These are phyloP conservation scores for Chloroceryle aenea DNA, from an alignment of 2,113 vertebrate species.

Conservation along the genomic window DNA sequence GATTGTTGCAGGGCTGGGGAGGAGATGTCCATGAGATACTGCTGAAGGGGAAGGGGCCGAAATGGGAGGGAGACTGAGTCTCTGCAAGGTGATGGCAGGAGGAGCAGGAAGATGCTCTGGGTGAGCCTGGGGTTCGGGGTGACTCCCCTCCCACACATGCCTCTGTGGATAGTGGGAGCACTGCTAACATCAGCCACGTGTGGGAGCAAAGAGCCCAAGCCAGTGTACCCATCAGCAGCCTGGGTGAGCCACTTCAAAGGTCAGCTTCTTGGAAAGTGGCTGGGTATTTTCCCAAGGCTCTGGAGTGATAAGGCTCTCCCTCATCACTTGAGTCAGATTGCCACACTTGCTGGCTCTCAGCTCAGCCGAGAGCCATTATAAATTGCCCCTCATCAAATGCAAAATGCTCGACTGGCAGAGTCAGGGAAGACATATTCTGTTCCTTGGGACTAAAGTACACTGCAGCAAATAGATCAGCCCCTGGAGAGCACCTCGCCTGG, in stretches of 20 bases:
- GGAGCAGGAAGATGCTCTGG: accelerated
- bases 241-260: not conserved
- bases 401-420: slow-evolving; percentile 42
- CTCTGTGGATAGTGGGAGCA: not conserved
- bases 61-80: not conserved
- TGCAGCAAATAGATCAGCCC: not conserved
- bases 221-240: not conserved
- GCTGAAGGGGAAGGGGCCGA: not conserved
- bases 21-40: not conserved
- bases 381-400: slow-evolving; percentile 15
- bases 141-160: accelerated
- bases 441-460: slow-evolving; percentile 15
- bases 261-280: not conserved
- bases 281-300: not conserved
- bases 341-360: not conserved
- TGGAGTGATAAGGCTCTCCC: not conserved
- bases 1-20: not conserved
- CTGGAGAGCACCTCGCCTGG: not conserved
- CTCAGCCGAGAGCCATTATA: not conserved
- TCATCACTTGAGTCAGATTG: not conserved
- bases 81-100: not conserved
- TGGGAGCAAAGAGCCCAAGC: not conserved
- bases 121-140: not conserved
- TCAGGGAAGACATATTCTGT: slow-evolving; percentile 17
- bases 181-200: accelerated